Evolutionary conservation across 92 coral and sea anemone species (phyloP).

Genomic region (Zoanthus gigantus): DNA sequence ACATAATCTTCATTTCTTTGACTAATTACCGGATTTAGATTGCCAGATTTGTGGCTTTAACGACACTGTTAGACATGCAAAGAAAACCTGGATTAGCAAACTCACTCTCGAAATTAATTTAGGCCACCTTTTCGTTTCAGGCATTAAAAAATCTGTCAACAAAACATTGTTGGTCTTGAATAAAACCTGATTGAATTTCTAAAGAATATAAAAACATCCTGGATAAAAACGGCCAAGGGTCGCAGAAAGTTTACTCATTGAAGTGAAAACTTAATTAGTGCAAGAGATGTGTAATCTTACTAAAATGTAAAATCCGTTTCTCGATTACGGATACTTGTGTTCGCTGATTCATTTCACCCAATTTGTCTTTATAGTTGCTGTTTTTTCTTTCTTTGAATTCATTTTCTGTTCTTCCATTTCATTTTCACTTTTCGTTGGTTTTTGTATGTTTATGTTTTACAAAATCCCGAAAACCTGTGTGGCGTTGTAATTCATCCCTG

Average conservation of each 20-base stretch:
- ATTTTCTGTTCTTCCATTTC: not conserved
- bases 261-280: slow-evolving; percentile 50
- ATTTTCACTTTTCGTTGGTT: slow-evolving; percentile 9
- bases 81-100: slow-evolving; percentile 30
- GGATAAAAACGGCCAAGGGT: slow-evolving; percentile 44
- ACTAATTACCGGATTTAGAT: slow-evolving; percentile 26
- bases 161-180: slow-evolving; percentile 34
- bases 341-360: not conserved
- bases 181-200: slow-evolving; percentile 50
- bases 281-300: slow-evolving; percentile 35
- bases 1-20: slow-evolving; percentile 22
- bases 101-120: slow-evolving; percentile 40
- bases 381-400: slow-evolving; percentile 19
- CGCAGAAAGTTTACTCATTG: slow-evolving; percentile 34
- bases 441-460: not conserved
- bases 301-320: slow-evolving; percentile 2
- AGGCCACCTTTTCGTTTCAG: slow-evolving; percentile 37
- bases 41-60: slow-evolving; percentile 11
- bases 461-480: not conserved
- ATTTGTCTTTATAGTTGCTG: not conserved
- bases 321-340: not conserved
- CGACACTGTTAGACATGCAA: slow-evolving; percentile 32
- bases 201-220: slow-evolving; percentile 44
- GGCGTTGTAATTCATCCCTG: slow-evolving; percentile 19
- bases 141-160: slow-evolving; percentile 52